A percentile compares a stretch with the other conserved stretches of the same genome.
Evolutionary conservation across 2,888 invertebrate species (phyloP).

Genomic region (Eretmocerus hayati): DNA sequence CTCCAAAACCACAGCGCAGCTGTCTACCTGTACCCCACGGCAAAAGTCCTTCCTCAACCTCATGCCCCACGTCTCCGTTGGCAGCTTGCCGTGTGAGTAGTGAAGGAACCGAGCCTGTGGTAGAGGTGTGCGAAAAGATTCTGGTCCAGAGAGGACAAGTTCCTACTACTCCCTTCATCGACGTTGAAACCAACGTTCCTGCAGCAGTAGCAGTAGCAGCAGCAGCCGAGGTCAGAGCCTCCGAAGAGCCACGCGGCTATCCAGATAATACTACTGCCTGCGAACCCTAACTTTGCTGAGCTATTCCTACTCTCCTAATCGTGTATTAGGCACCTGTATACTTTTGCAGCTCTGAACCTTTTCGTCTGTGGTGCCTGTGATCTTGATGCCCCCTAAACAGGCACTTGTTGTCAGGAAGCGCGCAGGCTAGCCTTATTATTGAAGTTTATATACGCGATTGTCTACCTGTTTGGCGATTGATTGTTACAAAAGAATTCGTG

Average conservation of each 20-base stretch:
- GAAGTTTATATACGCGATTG: too few relatives aligned
- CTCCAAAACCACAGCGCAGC: not conserved
- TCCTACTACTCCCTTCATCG: conserved; percentile 37
- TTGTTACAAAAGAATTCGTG: too few relatives aligned
- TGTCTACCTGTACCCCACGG: conserved; percentile 14
- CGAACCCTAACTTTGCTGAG: too few relatives aligned
- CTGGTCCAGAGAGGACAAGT: conserved; percentile 34
- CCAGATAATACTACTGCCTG: not conserved
- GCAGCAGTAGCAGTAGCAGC: conserved; percentile 22
- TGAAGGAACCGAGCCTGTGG: conserved; percentile 22
- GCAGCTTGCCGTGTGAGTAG: conserved; percentile 7
- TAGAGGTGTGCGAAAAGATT: conserved; percentile 43
- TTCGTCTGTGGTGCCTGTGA: too few relatives aligned
- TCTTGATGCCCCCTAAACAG: too few relatives aligned
- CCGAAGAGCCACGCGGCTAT: conserved; percentile 29
- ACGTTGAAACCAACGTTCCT: conserved; percentile 29
- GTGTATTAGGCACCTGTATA: too few relatives aligned
- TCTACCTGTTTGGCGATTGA: too few relatives aligned
- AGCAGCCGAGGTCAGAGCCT: conserved; percentile 30
- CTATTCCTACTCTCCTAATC: too few relatives aligned
- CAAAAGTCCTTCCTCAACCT: conserved; percentile 11
- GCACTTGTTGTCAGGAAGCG: too few relatives aligned
- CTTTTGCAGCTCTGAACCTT: too few relatives aligned
- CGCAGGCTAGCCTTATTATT: too few relatives aligned
- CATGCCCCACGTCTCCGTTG: conserved; percentile 21